Conservation (phyloP, 2,888 invertebrate genomes). For the Idaea dimidiata region DNA sequence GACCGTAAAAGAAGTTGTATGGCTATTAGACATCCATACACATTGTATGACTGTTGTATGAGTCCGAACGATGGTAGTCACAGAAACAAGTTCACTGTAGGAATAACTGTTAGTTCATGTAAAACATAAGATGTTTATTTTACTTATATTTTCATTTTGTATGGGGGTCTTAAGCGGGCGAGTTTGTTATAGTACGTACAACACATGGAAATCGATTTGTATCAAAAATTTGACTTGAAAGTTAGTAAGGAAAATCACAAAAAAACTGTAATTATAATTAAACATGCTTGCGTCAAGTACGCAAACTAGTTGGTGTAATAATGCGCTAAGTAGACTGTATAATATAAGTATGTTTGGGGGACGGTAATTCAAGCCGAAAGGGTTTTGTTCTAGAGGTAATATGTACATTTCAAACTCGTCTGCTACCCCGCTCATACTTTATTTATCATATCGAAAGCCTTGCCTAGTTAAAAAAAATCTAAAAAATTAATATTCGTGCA, state of each 20-base stretch:
- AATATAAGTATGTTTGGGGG: too few species aligned
- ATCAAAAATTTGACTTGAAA: too few species aligned
- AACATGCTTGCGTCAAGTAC: too few species aligned
- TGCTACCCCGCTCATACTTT: constrained; percentile 41
- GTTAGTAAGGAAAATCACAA: too few species aligned
- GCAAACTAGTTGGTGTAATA: too few species aligned
- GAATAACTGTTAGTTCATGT: constrained; percentile 78
- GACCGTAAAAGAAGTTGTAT: too few species aligned
- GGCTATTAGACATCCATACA: too few species aligned
- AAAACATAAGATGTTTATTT: constrained; percentile 77
- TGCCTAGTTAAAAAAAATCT: constrained; percentile 58
- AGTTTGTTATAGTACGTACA: constrained; percentile 1
- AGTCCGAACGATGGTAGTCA: constrained; percentile 24
- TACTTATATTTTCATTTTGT: constrained; percentile 67
- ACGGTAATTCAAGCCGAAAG: too few species aligned
- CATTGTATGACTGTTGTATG: background rate
- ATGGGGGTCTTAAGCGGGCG: constrained; percentile 29
- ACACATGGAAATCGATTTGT: too few species aligned
- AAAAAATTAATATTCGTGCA: constrained; percentile 54
- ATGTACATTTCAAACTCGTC: constrained; percentile 32
- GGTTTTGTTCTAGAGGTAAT: too few species aligned
- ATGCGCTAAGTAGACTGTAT: too few species aligned
- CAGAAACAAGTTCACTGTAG: constrained; percentile 68
- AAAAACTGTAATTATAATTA: too few species aligned
- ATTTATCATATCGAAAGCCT: constrained; percentile 66